These are phyloP conservation scores for Smutsia temminckii DNA, from an alignment of 2,797 vertebrate species.

Conservation along the genomic window DNA sequence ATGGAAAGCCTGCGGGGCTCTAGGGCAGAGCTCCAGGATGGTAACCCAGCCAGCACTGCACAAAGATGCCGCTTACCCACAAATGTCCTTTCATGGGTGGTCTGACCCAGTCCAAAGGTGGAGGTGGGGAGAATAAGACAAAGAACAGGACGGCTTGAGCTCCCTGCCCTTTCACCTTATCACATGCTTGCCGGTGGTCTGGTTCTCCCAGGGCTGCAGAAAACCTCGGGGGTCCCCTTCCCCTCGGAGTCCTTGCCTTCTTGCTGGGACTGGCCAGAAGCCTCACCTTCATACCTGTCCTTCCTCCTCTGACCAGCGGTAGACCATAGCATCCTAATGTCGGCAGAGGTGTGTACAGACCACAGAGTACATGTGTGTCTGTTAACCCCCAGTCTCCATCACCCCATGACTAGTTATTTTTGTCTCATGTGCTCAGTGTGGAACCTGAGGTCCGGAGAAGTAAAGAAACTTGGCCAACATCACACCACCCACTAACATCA, in stretches of 20 bases:
- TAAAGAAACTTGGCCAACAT: not conserved
- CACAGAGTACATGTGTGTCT: not conserved
- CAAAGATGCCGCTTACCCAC: not conserved
- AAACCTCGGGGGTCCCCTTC: not conserved
- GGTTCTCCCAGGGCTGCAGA: not conserved
- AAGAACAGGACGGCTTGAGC: not conserved
- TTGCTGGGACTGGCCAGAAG: not conserved
- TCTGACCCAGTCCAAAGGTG: not conserved
- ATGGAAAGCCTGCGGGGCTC: not conserved
- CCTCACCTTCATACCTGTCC: not conserved
- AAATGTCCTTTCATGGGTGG: constrained; percentile 46
- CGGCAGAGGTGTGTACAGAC: not conserved
- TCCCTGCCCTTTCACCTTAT: constrained; percentile 55
- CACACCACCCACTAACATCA: too few species aligned
- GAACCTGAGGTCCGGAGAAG: not conserved
- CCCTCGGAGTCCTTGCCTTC: not conserved
- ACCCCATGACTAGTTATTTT: not conserved
- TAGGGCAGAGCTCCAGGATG: not conserved
- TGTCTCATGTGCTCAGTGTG: not conserved
- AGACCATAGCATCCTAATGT: not conserved
- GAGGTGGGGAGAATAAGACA: constrained; percentile 33
- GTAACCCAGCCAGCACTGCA: not conserved
- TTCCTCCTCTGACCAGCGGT: not conserved
- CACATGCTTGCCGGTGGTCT: constrained; percentile 26
- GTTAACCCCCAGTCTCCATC: not conserved